Evolutionary conservation across 2,888 invertebrate genomes (phyloP), one percentile per base, ranked within the genome.

Genomic region (Agrilus mali): DNA sequence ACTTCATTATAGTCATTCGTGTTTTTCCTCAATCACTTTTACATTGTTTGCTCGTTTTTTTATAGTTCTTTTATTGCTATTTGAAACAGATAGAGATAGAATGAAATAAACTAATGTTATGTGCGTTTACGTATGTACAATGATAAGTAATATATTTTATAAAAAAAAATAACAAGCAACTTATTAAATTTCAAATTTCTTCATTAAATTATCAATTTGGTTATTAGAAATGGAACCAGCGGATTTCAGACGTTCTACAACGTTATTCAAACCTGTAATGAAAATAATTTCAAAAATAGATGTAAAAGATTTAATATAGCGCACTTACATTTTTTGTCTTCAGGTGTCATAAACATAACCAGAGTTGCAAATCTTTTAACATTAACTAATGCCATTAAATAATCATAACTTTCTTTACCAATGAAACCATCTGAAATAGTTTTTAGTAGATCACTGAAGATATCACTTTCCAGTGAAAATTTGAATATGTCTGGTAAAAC

Each of bases 301-400:
- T 36, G 42, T 36, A 32, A 20, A 6, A 20, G 6, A 6, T 20
- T 40, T 16, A 33, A 38, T 35, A 4, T 12, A 33, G 33, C 33
- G 42, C 41, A 58, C 61, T 55, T 59, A 81, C 82, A 63, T 59
- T 71, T 61, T 61, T 78, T 80, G 60, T 83, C 82, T 4, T 55
- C 55, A 12, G 60, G 54, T 1, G 68, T 67, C 55, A 80, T 67
- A 56, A 84, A 82, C 75, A 83, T 75, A 2, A 72, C 68, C 1
- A 83, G 63, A 1, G 81, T 72, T 3, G 74, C 69, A 59, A 84
- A 80, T 38, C 84, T 65, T 52, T 74, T 77, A n/a, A 82, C 75
- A 37, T 66, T 54, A 27, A 71, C 66, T 4, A 83, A 57, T 8
- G 68, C 69, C 38, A 61, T 53, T 7, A 84, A 64, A 57, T 77